Percentiles rank a stretch among this genome's conserved stretches.
These are phyloP conservation scores for Aegotheles bennettii DNA, from an alignment of 2,113 vertebrate genomes.

Conservation along the genomic window DNA sequence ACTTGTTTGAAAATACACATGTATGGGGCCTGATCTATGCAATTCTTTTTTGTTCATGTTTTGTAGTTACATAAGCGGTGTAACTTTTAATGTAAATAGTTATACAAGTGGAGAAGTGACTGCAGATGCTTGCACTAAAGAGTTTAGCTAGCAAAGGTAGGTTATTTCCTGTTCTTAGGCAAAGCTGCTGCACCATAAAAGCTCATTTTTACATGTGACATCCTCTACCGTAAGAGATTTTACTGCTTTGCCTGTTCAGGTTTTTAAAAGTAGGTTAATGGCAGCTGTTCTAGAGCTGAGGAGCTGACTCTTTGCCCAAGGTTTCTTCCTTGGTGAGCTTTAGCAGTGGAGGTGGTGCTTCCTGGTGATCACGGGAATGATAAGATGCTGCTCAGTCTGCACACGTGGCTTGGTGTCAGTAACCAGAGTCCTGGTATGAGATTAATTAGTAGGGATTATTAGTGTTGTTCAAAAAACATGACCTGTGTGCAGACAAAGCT, in stretches of 20 bases:
- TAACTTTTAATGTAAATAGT: background rate
- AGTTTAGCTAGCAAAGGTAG: background rate
- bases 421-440: background rate
- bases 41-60: background rate
- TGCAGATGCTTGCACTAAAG: background rate
- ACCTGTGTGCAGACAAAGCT: background rate
- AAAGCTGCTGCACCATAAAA: background rate
- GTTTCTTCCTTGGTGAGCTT: background rate
- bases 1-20: background rate
- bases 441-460: background rate
- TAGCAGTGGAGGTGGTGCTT: background rate
- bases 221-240: background rate
- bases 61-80: background rate
- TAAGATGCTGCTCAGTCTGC: background rate
- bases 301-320: background rate
- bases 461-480: background rate
- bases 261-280: background rate
- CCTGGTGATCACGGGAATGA: background rate
- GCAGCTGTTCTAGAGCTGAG: background rate
- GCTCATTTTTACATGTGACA: background rate
- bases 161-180: background rate
- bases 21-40: background rate
- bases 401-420: background rate
- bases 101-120: background rate
- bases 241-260: background rate